Base-by-base conservation (phyloP, 2,797 vertebrate genomes). In the Megalops cyprinoides region DNA sequence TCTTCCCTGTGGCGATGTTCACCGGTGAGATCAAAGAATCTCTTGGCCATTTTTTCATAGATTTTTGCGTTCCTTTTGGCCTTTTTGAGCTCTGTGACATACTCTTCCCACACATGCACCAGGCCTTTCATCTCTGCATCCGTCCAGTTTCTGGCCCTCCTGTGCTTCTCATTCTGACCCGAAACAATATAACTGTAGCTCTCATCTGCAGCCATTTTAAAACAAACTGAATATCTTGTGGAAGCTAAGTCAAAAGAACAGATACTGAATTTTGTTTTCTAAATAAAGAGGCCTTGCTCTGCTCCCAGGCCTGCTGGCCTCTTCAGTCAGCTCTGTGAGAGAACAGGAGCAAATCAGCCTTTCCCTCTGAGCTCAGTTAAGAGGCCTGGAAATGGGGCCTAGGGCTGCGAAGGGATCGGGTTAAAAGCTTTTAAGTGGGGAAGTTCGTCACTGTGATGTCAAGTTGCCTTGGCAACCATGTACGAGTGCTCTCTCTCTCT, bases 381-480 rank as follows among this genome's bases (percentile, higher is more conserved):
- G 96, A 96, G 94, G 91, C 95, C 96, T 97, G 96, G 96, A 99
- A 98, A 98, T 98, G 97, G 97, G 97, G 97, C 97, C 97, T 97
- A 95, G 95, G 94, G 97, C 96, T 95, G 97, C 96, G 95, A 96
- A 96, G 96, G 95, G 97, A 99, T 97, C 97, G 95, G 96, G 96
- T 98, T 99, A 99, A 99, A 99, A 99, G 98, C 97, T 99, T 99
- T 99, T 99, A 99, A 97, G 96, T 94, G 92, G 93, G 95, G 89
- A 95, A 95, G 97, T 93, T 94, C 98, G 98, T 98, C 97, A 99
- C 95, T 85, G 92, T 97, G 97, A 98, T 98, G 97, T 98, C 97
- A 98, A 95, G 97, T 99, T 97, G 94, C 97, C 97, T 91, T 96
- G 96, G 97, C 94, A 98, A 99, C 98, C 88, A 93, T 49, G 87